Conservation (phyloP, 1,140 invertebrate genomes). For the Bilobella aurantiaca region DNA sequence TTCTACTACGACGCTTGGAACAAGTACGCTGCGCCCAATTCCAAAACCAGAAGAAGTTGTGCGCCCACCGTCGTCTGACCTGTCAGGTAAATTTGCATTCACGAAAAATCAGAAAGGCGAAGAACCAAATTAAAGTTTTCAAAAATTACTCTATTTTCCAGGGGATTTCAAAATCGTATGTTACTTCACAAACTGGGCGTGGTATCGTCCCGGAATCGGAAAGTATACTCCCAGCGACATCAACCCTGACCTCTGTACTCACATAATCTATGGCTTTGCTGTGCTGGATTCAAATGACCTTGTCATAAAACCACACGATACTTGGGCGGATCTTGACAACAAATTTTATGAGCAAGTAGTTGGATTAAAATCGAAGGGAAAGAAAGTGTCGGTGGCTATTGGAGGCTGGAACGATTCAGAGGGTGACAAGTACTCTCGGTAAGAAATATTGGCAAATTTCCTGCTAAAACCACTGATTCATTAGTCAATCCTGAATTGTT, state of each 20-base stretch:
- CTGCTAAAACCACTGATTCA: neutral
- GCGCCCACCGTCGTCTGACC: neutral
- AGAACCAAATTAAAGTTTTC: slow-evolving; percentile 8
- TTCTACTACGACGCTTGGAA: slow-evolving; percentile 34
- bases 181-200: slow-evolving; percentile 90
- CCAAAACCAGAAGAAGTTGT: neutral
- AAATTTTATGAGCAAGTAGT: slow-evolving; percentile 70
- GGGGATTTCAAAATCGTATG: slow-evolving; percentile 55
- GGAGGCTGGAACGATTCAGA: slow-evolving; percentile 61
- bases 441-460: slow-evolving; percentile 36
- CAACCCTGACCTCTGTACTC: slow-evolving; percentile 73
- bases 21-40: no score
- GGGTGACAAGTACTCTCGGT: slow-evolving; percentile 50
- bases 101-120: slow-evolving; percentile 40
- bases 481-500: neutral
- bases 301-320: slow-evolving; percentile 52
- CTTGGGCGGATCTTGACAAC: slow-evolving; percentile 26
- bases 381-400: slow-evolving; percentile 60
- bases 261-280: slow-evolving; percentile 84
- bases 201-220: slow-evolving; percentile 70
- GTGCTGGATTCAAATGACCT: slow-evolving; percentile 67
- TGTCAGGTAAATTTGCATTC: slow-evolving; percentile 35
- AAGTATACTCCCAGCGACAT: slow-evolving; percentile 76
- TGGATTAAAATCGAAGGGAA: slow-evolving; percentile 61
- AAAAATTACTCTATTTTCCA: neutral